Conservation (phyloP, 2,888 invertebrate species). For the Machimus atricapillus region DNA sequence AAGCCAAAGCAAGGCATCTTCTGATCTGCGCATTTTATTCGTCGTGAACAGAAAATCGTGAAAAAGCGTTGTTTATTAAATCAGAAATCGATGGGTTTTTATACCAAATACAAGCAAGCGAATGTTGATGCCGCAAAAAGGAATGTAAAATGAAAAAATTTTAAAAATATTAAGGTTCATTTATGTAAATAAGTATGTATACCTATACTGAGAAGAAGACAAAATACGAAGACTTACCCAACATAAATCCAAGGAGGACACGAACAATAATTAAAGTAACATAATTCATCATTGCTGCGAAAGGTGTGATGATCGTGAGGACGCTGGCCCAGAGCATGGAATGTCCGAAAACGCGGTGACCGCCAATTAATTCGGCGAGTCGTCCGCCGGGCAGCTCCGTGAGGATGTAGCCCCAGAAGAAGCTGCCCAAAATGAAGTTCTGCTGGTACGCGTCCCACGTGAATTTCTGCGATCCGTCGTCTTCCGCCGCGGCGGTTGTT, state of each 20-base stretch:
- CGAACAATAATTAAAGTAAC: conserved; percentile 75
- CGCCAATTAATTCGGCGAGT: conserved; percentile 83
- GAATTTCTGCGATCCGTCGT: conserved; percentile 65
- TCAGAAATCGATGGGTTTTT: not conserved
- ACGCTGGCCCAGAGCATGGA: conserved; percentile 83
- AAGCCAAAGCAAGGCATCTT: not conserved
- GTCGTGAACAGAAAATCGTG: not conserved
- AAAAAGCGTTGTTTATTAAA: not conserved
- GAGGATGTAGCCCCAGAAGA: conserved; percentile 92
- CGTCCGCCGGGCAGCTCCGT: conserved; percentile 90
- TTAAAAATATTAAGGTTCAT: not conserved
- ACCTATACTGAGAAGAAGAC: not conserved
- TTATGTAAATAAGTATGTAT: too few species aligned
- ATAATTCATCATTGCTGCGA: conserved; percentile 75
- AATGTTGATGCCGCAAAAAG: not conserved
- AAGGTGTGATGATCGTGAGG: conserved; percentile 81
- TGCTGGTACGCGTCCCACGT: conserved; percentile 80
- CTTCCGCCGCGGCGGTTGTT: conserved; percentile 25
- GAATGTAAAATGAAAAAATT: not conserved
- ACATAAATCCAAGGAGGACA: conserved; percentile 77
- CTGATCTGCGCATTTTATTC: not conserved
- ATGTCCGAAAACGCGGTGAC: conserved; percentile 83
- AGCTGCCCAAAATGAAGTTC: conserved; percentile 82
- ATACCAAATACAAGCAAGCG: not conserved
- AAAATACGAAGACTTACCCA: conserved; percentile 58